Percentiles rank a stretch among this genome's conserved stretches.
Conservation (phyloP, 2,888 invertebrate species). For the Eulithis testata region DNA sequence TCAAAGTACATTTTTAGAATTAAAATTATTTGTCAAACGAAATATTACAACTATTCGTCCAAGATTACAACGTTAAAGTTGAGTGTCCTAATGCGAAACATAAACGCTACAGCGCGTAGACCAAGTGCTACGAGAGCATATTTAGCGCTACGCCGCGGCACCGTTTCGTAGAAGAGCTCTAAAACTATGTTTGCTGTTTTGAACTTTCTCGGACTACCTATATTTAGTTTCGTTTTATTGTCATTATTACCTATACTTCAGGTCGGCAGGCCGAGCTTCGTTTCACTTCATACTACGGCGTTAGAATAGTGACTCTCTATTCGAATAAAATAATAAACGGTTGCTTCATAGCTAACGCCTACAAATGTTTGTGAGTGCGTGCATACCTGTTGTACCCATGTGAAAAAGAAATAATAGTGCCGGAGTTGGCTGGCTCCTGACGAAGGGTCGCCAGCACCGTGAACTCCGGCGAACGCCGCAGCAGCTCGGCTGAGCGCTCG, state of each 20-base stretch:
- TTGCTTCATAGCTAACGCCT: background rate
- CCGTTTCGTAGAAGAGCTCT: slow-evolving; percentile 12
- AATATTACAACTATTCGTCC: background rate
- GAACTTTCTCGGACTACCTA: no score
- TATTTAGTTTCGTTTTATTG: no score
- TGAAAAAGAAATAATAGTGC: slow-evolving; percentile 92
- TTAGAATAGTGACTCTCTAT: background rate
- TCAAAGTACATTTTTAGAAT: slow-evolving; percentile 47
- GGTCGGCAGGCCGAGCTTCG: no score
- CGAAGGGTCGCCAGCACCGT: slow-evolving; percentile 90
- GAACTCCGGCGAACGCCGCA: slow-evolving; percentile 90
- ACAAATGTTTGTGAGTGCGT: slow-evolving; percentile 1
- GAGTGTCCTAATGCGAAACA: background rate
- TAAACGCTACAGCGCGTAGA: slow-evolving; percentile 26
- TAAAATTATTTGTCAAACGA: slow-evolving; percentile 22
- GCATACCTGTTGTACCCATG: slow-evolving; percentile 90
- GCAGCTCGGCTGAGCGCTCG: slow-evolving; percentile 87
- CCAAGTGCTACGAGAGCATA: slow-evolving; percentile 26
- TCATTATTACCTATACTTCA: no score
- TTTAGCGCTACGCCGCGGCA: slow-evolving; percentile 31
- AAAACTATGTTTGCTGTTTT: background rate
- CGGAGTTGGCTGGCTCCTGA: slow-evolving; percentile 92
- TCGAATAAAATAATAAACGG: background rate
- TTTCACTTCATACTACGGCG: no score
- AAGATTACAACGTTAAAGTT: slow-evolving; percentile 6